Evolutionary conservation across 2,113 vertebrate genomes (phyloP).

Genomic region (Girardinichthys multiradiatus): DNA sequence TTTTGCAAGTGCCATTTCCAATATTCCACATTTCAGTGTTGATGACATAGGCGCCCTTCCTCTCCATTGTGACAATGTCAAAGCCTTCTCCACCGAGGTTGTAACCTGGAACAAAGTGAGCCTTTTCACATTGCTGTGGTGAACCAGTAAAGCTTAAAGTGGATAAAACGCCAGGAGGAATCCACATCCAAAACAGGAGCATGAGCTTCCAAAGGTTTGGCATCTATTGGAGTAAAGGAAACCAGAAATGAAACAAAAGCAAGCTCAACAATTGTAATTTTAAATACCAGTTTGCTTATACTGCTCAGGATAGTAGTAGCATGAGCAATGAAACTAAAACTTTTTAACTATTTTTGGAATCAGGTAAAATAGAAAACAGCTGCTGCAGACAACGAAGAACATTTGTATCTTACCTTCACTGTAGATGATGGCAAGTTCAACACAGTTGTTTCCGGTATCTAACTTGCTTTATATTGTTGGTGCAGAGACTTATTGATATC

Average conservation of each 20-base stretch:
- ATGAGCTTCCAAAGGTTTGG: background rate
- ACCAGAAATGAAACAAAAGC: rapidly evolving
- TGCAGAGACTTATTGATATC: no score
- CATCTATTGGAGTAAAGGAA: constrained; percentile 19
- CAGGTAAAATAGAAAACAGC: background rate
- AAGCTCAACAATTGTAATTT: background rate
- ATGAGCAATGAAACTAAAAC: background rate
- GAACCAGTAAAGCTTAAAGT: background rate
- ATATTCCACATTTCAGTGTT: constrained; percentile 48
- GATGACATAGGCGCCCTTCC: constrained; percentile 56
- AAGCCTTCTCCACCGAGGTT: constrained; percentile 57
- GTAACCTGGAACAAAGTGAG: constrained; percentile 50
- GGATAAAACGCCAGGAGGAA: background rate
- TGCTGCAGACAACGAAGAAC: background rate
- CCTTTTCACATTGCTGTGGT: constrained; percentile 23
- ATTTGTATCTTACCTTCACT: background rate
- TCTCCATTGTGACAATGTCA: constrained; percentile 53
- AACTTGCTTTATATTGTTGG: no score
- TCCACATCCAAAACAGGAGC: constrained; percentile 29
- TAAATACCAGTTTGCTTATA: background rate
- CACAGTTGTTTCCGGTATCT: background rate
- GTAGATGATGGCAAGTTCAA: background rate
- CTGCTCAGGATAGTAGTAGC: background rate
- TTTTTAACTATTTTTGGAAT: background rate
- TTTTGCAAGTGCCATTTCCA: constrained; percentile 25